These are phyloP conservation scores for Melanotaenia pygmaea DNA, from an alignment of 2,797 vertebrate genomes.

Conservation along the genomic window DNA sequence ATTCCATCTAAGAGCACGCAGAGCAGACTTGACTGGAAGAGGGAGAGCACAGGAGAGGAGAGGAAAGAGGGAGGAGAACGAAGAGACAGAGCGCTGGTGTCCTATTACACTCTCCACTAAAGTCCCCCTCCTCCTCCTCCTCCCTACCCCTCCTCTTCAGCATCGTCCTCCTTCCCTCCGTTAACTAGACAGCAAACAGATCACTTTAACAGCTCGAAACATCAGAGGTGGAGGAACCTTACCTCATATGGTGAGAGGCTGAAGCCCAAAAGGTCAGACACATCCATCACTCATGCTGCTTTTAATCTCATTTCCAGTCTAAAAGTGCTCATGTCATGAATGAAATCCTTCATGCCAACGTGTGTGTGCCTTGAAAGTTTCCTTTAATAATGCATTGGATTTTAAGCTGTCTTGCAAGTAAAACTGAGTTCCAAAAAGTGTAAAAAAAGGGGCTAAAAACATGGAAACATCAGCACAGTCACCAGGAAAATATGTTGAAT, in stretches of 20 bases:
- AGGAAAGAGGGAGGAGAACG: conserved; percentile 65
- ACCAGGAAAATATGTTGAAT: background rate
- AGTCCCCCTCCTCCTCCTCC: conserved; percentile 52
- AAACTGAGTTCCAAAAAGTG: background rate
- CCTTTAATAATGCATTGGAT: background rate
- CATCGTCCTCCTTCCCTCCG: conserved; percentile 40
- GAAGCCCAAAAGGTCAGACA: conserved; percentile 43
- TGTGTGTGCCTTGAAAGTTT: background rate
- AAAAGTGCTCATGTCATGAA: background rate
- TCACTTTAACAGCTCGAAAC: conserved; percentile 57
- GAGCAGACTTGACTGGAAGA: conserved; percentile 69
- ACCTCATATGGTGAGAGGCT: conserved; percentile 26
- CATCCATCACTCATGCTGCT: conserved; percentile 17
- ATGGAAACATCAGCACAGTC: background rate
- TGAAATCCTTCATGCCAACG: conserved; percentile 7
- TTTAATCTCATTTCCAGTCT: conserved; percentile 4
- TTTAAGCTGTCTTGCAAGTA: background rate
- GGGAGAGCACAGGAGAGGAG: conserved; percentile 61
- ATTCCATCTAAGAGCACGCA: conserved; percentile 75
- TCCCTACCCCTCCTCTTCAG: conserved; percentile 40
- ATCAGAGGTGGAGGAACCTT: conserved; percentile 34
- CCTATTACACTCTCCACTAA: conserved; percentile 81
- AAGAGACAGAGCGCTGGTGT: conserved; percentile 81
- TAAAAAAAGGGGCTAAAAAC: background rate
- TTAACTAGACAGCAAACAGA: conserved; percentile 74